Conservation (phyloP, 1,140 invertebrate species). For the Apis mellifera region Amel_HAv3.1 CM009933.2:4488501-4489000, state of each 20-base stretch:
- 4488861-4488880: constrained; percentile 96
- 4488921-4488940: constrained; percentile 81
- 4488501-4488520: constrained; percentile 95
- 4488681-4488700: constrained; percentile 22
- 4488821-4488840: constrained; percentile 96
- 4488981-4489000: constrained; percentile 66
- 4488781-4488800: constrained; percentile 95
- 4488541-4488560: constrained; percentile 94
- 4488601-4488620: constrained; percentile 95
- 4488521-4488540: constrained; percentile 93
- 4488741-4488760: constrained; percentile 94
- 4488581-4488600: constrained; percentile 95
- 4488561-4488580: constrained; percentile 98
- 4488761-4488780: constrained; percentile 97
- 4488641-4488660: constrained; percentile 93
- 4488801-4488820: constrained; percentile 96
- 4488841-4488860: constrained; percentile 97
- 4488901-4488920: constrained; percentile 94
- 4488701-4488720: background rate
- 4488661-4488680: constrained; percentile 86
- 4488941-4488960: background rate
- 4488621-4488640: constrained; percentile 94
- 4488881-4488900: constrained; percentile 97
- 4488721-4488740: constrained; percentile 70
- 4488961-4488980: background rate